Evolutionary conservation across 2,113 vertebrate genomes (phyloP).

Genomic region (Chroicocephalus ridibundus): DNA sequence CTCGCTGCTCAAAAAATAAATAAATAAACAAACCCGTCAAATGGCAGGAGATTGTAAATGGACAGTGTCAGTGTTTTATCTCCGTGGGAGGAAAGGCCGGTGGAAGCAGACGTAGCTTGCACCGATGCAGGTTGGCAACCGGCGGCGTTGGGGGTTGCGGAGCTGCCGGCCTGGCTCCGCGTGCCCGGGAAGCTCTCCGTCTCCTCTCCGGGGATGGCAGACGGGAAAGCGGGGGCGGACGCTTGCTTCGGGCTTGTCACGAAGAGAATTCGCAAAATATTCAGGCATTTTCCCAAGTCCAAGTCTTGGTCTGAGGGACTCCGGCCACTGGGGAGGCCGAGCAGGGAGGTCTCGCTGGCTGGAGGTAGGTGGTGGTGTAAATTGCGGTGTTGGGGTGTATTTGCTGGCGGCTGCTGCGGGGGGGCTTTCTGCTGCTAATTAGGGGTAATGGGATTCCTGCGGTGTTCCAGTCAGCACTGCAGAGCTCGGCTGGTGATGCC

Average conservation of each 20-base stretch:
- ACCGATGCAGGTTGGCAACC: neutral
- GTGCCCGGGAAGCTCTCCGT: neutral
- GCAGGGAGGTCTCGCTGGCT: conserved; percentile 67
- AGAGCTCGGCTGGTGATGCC: fast-evolving
- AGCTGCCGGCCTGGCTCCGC: neutral
- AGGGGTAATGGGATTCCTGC: neutral
- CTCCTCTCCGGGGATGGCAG: conserved; percentile 42
- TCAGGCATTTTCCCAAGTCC: conserved; percentile 84
- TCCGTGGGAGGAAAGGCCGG: neutral
- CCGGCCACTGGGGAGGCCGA: conserved; percentile 66
- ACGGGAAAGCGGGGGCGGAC: conserved; percentile 40
- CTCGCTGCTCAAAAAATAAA: neutral
- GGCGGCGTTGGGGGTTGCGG: neutral
- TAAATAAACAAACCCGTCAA: neutral
- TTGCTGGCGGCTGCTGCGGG: neutral
- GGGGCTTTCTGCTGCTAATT: neutral
- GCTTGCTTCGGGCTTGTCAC: conserved; percentile 86
- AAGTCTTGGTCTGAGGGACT: conserved; percentile 78
- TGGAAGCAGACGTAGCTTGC: neutral
- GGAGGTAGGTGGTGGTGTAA: conserved; percentile 48
- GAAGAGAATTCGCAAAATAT: conserved; percentile 81
- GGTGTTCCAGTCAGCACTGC: neutral
- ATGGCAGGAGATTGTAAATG: neutral
- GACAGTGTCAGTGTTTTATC: neutral
- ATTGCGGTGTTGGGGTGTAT: fast-evolving